Evolutionary conservation across 1,140 invertebrate genomes (phyloP), one percentile per base, ranked within the genome.

Genomic region (Ceratosolen solmsi): DNA sequence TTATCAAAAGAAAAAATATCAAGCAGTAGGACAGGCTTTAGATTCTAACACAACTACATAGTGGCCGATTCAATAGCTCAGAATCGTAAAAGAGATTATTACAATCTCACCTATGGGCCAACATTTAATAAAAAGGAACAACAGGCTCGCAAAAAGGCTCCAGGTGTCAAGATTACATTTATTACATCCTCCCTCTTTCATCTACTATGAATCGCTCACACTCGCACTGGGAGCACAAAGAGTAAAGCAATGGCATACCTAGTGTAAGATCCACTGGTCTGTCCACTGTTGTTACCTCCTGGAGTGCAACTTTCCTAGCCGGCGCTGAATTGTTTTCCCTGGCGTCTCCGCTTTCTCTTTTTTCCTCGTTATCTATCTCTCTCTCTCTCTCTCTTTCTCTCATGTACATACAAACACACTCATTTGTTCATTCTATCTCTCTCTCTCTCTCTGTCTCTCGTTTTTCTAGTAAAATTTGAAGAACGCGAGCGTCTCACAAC

Each of bases 241-340:
- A 38, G 51, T 15, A 11, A 25, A 0, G 51, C 33, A 20, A 25
- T 54, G 8, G 54, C 73, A 22, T 58, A 58, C 56, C 73, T 75
- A 54, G 54, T 73, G 49, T 73, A 56, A 33, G 17, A 56, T 54
- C 71, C 8, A 51, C 38, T 72, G 46, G 70, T n/a, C 30, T 4
- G 7, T 1, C 49, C 27, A 49, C 22, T 0, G 49, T 20, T 11
- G 49, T 33, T n/a, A 51, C 27, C 20, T 73, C 71, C 71, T 54
- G 13, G 71, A 73, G 49, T 27, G 17, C 46, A 36, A 73, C 46
- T 56, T 73, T 65, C 60, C 46, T 68, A 68, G 63, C 30, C 60
- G 60, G 41, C 15, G 60, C 51, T 49, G 17, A 25, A 20, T 30
- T 63, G 36, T 76, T 30, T 41, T 58, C 41, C 76, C 30, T 49